phyloP scores from a whole-genome alignment of 1,140 invertebrate genomes.

The Uloborus diversus region DNA sequence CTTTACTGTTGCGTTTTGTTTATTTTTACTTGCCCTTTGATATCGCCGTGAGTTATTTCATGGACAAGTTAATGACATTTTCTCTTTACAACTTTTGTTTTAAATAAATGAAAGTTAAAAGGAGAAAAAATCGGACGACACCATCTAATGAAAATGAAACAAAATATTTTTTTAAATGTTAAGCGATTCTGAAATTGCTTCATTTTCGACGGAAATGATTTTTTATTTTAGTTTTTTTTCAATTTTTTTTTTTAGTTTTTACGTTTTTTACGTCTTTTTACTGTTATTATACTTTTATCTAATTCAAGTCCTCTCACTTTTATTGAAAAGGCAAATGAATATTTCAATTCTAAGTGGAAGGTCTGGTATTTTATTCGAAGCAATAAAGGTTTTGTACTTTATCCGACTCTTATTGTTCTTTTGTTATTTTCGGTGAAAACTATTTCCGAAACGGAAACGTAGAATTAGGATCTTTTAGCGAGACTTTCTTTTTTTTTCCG shows the following conservation, averaged over 20 bases:
- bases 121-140: conserved; percentile 16
- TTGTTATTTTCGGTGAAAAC: background rate
- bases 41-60: conserved; percentile 24
- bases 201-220: conserved; percentile 12
- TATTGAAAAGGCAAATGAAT: conserved; percentile 16
- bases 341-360: conserved; percentile 10
- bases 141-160: conserved; percentile 31
- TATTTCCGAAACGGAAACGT: conserved; percentile 4
- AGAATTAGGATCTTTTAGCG: background rate
- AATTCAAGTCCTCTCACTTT: conserved; percentile 12
- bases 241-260: background rate
- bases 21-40: background rate
- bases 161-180: conserved; percentile 28
- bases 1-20: conserved; percentile 29
- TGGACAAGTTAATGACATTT: conserved; percentile 42
- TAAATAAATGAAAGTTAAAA: conserved; percentile 38
- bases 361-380: conserved; percentile 19
- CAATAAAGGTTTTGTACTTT: conserved; percentile 8
- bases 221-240: conserved; percentile 1
- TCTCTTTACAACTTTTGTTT: conserved; percentile 34
- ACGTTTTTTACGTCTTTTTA: background rate
- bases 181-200: conserved; percentile 43
- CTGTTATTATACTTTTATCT: background rate
- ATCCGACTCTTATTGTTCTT: background rate
- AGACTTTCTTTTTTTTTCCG: no score